phyloP scores from a whole-genome alignment of 2,113 vertebrate genomes.

The Embiotoca jacksoni region DNA sequence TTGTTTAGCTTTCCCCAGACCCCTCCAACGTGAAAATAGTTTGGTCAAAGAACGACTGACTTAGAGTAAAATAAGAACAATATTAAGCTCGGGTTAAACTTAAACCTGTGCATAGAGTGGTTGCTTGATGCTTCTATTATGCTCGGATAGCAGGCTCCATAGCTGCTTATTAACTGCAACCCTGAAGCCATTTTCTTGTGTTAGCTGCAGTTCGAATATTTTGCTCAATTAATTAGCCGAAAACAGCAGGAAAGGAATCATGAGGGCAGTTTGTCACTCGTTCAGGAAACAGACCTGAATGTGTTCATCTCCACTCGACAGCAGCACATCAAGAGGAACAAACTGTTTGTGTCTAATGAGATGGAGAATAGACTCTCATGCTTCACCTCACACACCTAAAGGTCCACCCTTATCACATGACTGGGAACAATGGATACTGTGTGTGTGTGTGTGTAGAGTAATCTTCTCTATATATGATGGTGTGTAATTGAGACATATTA shows the following conservation, averaged over 20 bases:
- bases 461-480: neutral
- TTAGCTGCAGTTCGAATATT: slow-evolving; percentile 6
- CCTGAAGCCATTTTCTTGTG: slow-evolving; percentile 12
- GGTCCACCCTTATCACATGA: neutral
- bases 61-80: neutral
- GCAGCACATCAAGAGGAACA: neutral
- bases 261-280: neutral
- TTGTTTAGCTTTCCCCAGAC: no score
- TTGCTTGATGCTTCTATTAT: slow-evolving; percentile 1
- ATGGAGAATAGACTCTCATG: slow-evolving; percentile 3
- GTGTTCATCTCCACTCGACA: neutral
- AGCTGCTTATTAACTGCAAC: slow-evolving; percentile 40
- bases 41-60: neutral
- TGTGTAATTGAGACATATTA: slow-evolving; percentile 44
- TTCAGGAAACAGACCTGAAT: neutral
- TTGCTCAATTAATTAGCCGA: neutral
- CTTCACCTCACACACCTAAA: neutral
- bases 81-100: neutral
- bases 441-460: neutral
- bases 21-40: no score
- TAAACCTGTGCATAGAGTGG: neutral
- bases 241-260: neutral
- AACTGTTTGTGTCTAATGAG: slow-evolving; percentile 24
- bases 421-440: neutral
- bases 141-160: slow-evolving; percentile 30